phyloP scores from a whole-genome alignment of 2,888 invertebrate species.

The Microchrysa polita region DNA sequence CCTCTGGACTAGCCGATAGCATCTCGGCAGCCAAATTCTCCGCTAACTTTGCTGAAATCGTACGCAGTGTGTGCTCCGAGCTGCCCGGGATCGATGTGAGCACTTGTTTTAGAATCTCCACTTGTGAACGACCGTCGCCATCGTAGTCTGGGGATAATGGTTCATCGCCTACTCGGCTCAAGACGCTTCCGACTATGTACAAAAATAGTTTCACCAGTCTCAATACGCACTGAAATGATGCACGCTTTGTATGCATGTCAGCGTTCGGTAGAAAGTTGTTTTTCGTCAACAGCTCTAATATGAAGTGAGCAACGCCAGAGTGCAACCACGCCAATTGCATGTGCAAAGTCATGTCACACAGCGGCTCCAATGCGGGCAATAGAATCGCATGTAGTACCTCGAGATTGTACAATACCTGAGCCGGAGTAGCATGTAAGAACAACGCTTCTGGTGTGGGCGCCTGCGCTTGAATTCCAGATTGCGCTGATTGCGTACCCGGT shows the following conservation, averaged over 20 bases:
- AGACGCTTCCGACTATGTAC: constrained; percentile 84
- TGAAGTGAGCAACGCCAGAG: constrained; percentile 70
- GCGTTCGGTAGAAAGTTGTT: constrained; percentile 84
- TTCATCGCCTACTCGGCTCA: constrained; percentile 71
- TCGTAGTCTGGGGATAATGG: constrained; percentile 66
- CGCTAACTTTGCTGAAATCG: constrained; percentile 84
- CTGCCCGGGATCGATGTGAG: constrained; percentile 81
- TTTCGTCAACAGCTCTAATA: constrained; percentile 83
- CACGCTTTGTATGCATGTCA: constrained; percentile 78
- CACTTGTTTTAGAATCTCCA: constrained; percentile 81
- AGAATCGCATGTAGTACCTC: constrained; percentile 89
- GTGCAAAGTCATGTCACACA: constrained; percentile 73
- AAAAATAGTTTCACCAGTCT: constrained; percentile 89
- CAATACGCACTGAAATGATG: constrained; percentile 87
- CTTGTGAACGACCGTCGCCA: constrained; percentile 65
- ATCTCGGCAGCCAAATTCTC: constrained; percentile 80
- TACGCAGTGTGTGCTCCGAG: constrained; percentile 85
- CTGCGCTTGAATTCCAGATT: constrained; percentile 39
- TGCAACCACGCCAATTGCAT: constrained; percentile 72
- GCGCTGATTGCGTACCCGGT: constrained; percentile 5
- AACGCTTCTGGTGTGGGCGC: constrained; percentile 68
- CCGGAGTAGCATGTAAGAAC: constrained; percentile 77
- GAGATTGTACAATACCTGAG: constrained; percentile 79
- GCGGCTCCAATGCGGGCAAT: constrained; percentile 88
- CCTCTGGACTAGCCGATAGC: constrained; percentile 65